Base-by-base conservation (phyloP, 1,140 invertebrate species). In the Trachymyrmex cornetzi region DNA sequence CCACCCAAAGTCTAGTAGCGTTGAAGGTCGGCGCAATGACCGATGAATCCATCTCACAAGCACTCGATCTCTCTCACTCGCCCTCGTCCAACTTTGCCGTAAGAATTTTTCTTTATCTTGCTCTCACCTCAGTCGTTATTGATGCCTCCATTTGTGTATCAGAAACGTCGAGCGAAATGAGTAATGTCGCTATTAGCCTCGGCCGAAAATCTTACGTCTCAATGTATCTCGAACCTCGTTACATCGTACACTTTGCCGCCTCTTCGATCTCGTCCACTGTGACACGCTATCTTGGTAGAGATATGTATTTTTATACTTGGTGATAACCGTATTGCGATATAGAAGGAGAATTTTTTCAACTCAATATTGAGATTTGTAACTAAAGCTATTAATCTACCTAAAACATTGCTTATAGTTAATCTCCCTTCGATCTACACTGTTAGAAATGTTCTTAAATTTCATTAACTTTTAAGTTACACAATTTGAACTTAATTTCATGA, bases 141-240 rank as follows among this genome's bases (percentile, higher is more conserved):
- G 93, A 93, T 95, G 93, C 93, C 88, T 94, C 94, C 93, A 94
- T 94, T 95, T 94, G 92, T 93, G 90, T 95, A 94, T 95, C 93
- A 92, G 90, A 85, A 85, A 91, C 72, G 88, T 89, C 85, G 85
- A 88, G 86, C 69, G 89, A 94, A 94, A 94, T 94, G 94, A 94
- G 91, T 95, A 93, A 95, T 94, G 93, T 92, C 90, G 94, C 93
- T 94, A 93, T 95, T 95, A 94, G 92, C 87, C 44, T 64, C 63
- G 59, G n/a, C 67, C 90, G 71, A 91, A 93, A 90, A 89, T 85
- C 77, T 85, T 75, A 92, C 91, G 87, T 93, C 90, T 93, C 92
- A 91, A 93, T 93, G 88, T 89, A 87, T 88, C 85, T 69, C 66
- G 77, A 69, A 34, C 44, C 77, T 88, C 86, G 72, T 90, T 88